Conservation (phyloP, 2,888 invertebrate species). For the Dastarcus helophoroides region DNA sequence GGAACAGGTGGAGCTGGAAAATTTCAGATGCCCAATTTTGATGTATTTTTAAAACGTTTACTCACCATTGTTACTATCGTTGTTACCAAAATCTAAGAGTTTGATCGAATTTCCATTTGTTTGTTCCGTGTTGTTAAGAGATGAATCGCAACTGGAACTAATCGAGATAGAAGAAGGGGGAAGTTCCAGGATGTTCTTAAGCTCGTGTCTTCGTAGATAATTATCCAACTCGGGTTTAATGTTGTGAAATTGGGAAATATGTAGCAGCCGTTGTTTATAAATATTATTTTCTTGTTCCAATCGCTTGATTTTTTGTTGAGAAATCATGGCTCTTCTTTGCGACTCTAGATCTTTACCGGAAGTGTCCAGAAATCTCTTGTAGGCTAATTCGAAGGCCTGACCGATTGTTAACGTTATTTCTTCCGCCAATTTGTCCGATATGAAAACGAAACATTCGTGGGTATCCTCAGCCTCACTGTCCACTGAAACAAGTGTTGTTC, state of each 20-base stretch:
- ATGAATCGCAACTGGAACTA: conserved; percentile 22
- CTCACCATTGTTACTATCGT: conserved; percentile 26
- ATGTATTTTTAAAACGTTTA: conserved; percentile 18
- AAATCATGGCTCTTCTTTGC: conserved; percentile 60
- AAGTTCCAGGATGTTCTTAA: conserved; percentile 42
- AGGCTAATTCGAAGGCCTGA: conserved; percentile 96
- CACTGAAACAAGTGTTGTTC: conserved; percentile 21
- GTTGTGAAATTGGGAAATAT: conserved; percentile 43
- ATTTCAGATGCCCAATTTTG: background rate
- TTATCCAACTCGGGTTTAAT: conserved; percentile 43
- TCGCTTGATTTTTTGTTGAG: conserved; percentile 79
- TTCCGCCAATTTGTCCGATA: conserved; percentile 93
- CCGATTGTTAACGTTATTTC: conserved; percentile 97
- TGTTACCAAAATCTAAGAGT: conserved; percentile 28
- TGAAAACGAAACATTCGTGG: conserved; percentile 95
- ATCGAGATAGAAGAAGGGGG: conserved; percentile 30
- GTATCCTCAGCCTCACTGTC: conserved; percentile 53
- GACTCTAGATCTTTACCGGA: conserved; percentile 82
- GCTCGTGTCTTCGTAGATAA: conserved; percentile 40
- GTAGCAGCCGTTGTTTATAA: conserved; percentile 70
- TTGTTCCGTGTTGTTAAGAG: conserved; percentile 13
- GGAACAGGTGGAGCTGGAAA: conserved; percentile 38
- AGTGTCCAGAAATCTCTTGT: conserved; percentile 86
- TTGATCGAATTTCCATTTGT: conserved; percentile 20
- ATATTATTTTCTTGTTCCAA: conserved; percentile 76